Percentiles rank a stretch among this genome's conserved stretches.
These are phyloP conservation scores for Thereuonema tuberculata DNA, from an alignment of 1,140 invertebrate species.

Conservation along the genomic window DNA sequence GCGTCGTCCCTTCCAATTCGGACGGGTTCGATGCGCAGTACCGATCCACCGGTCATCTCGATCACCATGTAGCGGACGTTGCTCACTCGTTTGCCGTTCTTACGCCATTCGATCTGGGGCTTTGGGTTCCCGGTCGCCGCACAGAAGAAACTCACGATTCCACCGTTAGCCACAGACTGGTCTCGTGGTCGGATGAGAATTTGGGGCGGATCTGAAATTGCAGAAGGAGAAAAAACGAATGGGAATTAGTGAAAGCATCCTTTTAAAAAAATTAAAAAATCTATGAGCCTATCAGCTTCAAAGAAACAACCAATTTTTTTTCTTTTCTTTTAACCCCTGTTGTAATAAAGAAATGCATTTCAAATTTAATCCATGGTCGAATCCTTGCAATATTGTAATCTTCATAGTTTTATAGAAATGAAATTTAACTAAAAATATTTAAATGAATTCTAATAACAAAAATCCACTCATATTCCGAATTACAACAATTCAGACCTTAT, in stretches of 20 bases:
- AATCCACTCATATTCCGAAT: too few species aligned
- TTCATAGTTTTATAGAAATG: too few species aligned
- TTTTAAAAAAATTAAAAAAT: too few species aligned
- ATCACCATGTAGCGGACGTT: constrained; percentile 30
- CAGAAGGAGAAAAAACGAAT: not conserved
- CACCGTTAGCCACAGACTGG: constrained; percentile 71
- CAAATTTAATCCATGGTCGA: not conserved
- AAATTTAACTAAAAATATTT: too few species aligned
- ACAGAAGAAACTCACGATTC: constrained; percentile 91
- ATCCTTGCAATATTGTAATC: too few species aligned
- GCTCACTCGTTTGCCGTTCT: constrained; percentile 29
- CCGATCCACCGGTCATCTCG: constrained; percentile 49
- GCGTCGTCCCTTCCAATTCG: constrained; percentile 66
- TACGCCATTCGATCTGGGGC: constrained; percentile 37
- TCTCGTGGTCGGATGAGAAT: constrained; percentile 71
- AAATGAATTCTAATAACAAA: too few species aligned
- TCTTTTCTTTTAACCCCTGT: not conserved
- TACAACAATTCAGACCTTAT: too few species aligned
- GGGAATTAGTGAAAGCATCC: not conserved
- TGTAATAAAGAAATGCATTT: not conserved
- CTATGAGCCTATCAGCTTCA: too few species aligned
- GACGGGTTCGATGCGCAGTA: constrained; percentile 85
- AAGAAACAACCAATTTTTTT: not conserved
- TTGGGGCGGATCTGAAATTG: constrained; percentile 66
- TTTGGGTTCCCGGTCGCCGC: constrained; percentile 73